Base-by-base conservation (phyloP, 1,140 invertebrate genomes). In the Forficula auricularia region DNA sequence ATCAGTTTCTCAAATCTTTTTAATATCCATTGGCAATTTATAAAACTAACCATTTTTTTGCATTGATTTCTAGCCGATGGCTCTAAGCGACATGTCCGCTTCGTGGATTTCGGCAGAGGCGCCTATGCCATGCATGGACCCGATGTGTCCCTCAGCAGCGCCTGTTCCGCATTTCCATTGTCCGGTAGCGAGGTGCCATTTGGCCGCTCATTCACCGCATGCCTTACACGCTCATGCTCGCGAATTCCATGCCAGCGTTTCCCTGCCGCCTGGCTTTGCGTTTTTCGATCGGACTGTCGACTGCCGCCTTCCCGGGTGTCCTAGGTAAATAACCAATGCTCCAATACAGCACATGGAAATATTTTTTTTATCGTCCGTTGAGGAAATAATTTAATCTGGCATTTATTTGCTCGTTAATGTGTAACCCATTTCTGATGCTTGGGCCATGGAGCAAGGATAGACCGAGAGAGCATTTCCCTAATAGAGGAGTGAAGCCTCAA, bases 171-270 rank as follows among this genome's bases (percentile, higher is more conserved):
- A 78, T 55, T 78, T 73, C 56, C 84, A 88, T 55, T 88, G 83
- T 57, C 74, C 71, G 3, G 72, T 73, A 47, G 71, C 72, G 2
- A 59, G 82, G n/a, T 88, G 79, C 54, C 70, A 77, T 50, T 81
- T 77, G 50, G 71, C 72, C 9, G 80, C 78, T 2, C 72, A 79
- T 45, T 61, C 70, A 32, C 62, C 71, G 9, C 77, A 81, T 48
- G 70, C 76, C 22, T 55, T 84, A 6, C 61, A 75, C 6, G 66
- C 75, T 51, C 83, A 88, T 54, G 73, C 78, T 38, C 76, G 76
- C 52, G 81, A 86, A 53, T 87, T 87, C 55, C 83, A 88, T 56
- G 79, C 79, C 48, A 84, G 78, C 52, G 72, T 84, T 13, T 77
- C 79, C 50, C 84, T 86, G 47, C 61, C 79, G n/a, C 75, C 82